Conservation (phyloP, 2,113 vertebrate species). For the Plotosus lineatus region DNA sequence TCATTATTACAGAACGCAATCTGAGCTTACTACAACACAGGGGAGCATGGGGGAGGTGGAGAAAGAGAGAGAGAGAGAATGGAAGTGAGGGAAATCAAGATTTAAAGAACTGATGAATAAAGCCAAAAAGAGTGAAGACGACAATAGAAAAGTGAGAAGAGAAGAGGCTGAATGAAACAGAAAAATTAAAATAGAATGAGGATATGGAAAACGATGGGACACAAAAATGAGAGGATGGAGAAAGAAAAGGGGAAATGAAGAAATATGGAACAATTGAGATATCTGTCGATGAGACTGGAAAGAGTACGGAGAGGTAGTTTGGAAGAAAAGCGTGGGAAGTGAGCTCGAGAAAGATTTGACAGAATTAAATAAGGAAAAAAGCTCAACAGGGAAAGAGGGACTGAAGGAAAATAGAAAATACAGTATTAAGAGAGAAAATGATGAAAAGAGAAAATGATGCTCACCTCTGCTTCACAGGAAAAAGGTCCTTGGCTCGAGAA, state of each 20-base stretch:
- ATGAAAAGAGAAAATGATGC: no score
- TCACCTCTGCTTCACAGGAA: no score
- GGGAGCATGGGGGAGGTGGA: neutral
- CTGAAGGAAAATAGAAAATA: no score
- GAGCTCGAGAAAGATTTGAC: no score
- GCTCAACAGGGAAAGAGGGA: no score
- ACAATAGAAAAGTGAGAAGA: neutral
- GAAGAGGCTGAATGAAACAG: neutral
- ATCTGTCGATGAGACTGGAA: no score
- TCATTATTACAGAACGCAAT: slow-evolving; percentile 46
- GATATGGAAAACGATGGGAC: neutral
- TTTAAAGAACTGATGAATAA: slow-evolving; percentile 28
- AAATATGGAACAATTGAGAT: neutral
- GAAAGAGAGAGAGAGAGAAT: neutral
- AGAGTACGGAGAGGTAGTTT: no score
- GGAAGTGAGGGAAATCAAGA: slow-evolving; percentile 17
- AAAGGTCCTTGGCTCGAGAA: no score
- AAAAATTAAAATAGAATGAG: no score
- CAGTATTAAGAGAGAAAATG: no score
- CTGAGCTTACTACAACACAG: neutral
- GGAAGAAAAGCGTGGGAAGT: no score
- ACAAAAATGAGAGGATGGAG: neutral
- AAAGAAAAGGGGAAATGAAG: neutral
- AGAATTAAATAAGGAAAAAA: no score
- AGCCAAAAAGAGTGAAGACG: neutral